phyloP scores from a whole-genome alignment of 2,888 invertebrate genomes.

The Aromia moschata region DNA sequence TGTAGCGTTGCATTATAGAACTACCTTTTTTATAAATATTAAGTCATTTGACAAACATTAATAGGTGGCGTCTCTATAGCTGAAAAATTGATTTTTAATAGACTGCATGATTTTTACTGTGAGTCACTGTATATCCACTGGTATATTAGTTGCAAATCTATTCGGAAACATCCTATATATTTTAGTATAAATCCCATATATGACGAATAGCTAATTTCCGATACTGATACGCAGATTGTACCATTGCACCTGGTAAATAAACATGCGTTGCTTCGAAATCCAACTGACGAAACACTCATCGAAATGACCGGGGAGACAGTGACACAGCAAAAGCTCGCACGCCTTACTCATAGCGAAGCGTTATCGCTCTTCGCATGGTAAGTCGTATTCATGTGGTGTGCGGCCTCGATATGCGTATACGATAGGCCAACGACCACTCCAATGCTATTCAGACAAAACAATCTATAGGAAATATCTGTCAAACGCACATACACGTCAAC shows the following conservation, averaged over 20 bases:
- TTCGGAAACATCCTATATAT: too few relatives aligned
- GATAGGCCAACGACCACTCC: slow-evolving; percentile 58
- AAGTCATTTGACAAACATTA: too few relatives aligned
- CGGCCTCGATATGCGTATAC: slow-evolving; percentile 59
- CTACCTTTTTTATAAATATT: too few relatives aligned
- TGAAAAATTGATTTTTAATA: too few relatives aligned
- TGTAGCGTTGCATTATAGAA: too few relatives aligned
- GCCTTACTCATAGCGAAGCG: slow-evolving; percentile 26
- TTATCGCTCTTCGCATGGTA: slow-evolving; percentile 32
- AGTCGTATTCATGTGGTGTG: slow-evolving; percentile 46
- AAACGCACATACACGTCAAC: slow-evolving; percentile 42
- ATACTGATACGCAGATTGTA: slow-evolving; percentile 22
- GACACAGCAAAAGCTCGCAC: slow-evolving; percentile 39
- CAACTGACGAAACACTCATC: slow-evolving; percentile 53
- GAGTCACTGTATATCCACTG: too few relatives aligned
- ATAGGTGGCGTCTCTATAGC: too few relatives aligned
- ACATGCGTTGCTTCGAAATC: slow-evolving; percentile 41
- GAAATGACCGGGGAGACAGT: slow-evolving; percentile 52
- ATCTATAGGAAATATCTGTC: slow-evolving; percentile 47
- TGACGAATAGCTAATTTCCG: too few relatives aligned
- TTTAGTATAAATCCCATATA: too few relatives aligned
- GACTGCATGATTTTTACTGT: too few relatives aligned
- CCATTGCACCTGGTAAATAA: slow-evolving; percentile 32
- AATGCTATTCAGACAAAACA: slow-evolving; percentile 56
- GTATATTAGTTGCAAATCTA: too few relatives aligned